Evolutionary conservation across 2,888 invertebrate species (phyloP).

Genomic region (Plebejus melissa): DNA sequence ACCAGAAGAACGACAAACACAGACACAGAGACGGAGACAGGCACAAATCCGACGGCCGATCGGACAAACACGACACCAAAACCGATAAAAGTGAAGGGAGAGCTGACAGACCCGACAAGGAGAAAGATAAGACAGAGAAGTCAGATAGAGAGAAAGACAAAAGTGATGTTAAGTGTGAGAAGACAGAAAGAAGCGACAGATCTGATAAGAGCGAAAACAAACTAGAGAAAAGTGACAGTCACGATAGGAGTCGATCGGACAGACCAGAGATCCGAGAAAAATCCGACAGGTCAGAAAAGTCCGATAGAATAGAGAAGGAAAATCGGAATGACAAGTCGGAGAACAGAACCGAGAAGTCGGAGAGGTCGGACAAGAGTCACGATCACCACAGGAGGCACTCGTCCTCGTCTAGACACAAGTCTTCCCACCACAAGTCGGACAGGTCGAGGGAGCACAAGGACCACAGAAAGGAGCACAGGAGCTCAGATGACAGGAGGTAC

Average conservation of each 20-base stretch:
- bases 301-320: slow-evolving; percentile 34
- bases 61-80: slow-evolving; percentile 31
- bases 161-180: slow-evolving; percentile 28
- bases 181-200: slow-evolving; percentile 35
- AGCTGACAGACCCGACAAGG: slow-evolving; percentile 33
- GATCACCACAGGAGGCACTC: slow-evolving; percentile 62
- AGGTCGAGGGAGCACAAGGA: slow-evolving; percentile 51
- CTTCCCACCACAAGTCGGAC: slow-evolving; percentile 53
- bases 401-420: slow-evolving; percentile 63
- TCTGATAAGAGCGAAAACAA: slow-evolving; percentile 34
- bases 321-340: slow-evolving; percentile 34
- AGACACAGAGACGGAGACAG: slow-evolving; percentile 48
- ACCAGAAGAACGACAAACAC: slow-evolving; percentile 41
- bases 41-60: slow-evolving; percentile 32
- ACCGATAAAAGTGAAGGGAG: slow-evolving; percentile 36
- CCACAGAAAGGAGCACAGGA: slow-evolving; percentile 55
- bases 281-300: slow-evolving; percentile 32
- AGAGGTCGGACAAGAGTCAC: slow-evolving; percentile 43
- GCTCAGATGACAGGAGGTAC: slow-evolving; percentile 50
- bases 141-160: slow-evolving; percentile 31
- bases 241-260: slow-evolving; percentile 30
- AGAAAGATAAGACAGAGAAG: slow-evolving; percentile 36
- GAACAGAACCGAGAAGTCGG: slow-evolving; percentile 36
- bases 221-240: slow-evolving; percentile 30
- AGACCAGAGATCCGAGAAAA: slow-evolving; percentile 23